phyloP scores from a whole-genome alignment of 2,797 vertebrate genomes.

The Streptopelia turtur region DNA sequence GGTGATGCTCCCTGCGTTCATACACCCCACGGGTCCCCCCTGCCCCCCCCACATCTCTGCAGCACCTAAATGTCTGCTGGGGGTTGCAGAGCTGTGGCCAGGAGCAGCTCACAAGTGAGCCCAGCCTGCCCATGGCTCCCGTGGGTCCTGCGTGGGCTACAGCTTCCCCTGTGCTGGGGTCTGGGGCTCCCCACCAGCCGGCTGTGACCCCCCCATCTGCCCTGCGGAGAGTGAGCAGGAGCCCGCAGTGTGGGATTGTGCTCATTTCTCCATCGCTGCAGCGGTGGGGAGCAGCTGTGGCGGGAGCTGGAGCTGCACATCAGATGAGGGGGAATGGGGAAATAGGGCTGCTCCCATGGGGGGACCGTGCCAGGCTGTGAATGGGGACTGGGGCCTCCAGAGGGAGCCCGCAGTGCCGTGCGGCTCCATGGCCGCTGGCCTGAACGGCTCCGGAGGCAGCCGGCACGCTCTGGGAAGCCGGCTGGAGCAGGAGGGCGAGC shows the following conservation, averaged over 20 bases:
- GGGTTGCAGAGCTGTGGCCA: rapidly evolving
- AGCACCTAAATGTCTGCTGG: background rate
- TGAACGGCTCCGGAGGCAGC: background rate
- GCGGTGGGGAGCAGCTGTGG: background rate
- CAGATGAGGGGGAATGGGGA: background rate
- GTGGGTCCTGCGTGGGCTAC: background rate
- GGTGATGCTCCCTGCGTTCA: background rate
- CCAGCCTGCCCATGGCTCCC: background rate
- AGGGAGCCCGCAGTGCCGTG: background rate
- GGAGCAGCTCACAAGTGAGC: background rate
- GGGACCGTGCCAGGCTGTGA: background rate
- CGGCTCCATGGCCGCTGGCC: background rate
- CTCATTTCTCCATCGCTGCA: background rate
- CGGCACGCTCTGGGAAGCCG: background rate
- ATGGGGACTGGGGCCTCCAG: background rate
- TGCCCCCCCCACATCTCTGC: background rate
- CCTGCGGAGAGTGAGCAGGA: background rate
- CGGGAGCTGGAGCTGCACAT: background rate
- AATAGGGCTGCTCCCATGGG: background rate
- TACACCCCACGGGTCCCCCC: no score
- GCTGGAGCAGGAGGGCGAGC: background rate
- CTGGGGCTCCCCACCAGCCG: background rate
- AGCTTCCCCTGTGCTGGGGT: background rate
- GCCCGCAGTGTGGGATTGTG: background rate
- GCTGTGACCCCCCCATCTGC: background rate